A percentile compares a stretch with the other conserved stretches of the same genome.
These are phyloP conservation scores for Esox niger DNA, from an alignment of 2,113 vertebrate species.

Conservation along the genomic window DNA sequence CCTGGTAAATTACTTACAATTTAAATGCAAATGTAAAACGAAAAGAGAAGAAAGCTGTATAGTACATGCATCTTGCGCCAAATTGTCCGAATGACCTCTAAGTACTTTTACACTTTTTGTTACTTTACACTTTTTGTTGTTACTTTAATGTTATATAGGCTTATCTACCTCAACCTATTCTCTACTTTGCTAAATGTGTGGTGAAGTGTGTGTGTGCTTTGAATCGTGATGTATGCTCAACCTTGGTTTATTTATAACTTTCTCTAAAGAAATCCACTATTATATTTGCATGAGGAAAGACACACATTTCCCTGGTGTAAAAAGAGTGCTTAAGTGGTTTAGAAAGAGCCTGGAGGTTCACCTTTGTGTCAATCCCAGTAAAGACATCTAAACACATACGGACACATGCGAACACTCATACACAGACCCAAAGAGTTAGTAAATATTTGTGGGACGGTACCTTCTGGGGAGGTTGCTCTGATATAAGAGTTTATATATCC, in stretches of 20 bases:
- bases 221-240: background rate
- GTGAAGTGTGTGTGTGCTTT: too few relatives aligned
- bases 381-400: background rate
- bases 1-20: too few relatives aligned
- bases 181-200: too few relatives aligned
- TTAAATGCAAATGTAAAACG: too few relatives aligned
- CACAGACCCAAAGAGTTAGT: constrained; percentile 12
- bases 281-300: constrained; percentile 16
- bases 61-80: too few relatives aligned
- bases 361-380: constrained; percentile 22
- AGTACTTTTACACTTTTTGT: too few relatives aligned
- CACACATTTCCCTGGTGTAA: constrained; percentile 28
- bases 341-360: constrained; percentile 33
- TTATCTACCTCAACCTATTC: too few relatives aligned
- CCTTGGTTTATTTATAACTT: constrained; percentile 38
- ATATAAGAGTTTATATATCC: constrained; percentile 48
- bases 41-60: too few relatives aligned
- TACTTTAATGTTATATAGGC: too few relatives aligned
- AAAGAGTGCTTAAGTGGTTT: constrained; percentile 29
- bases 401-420: constrained; percentile 11
- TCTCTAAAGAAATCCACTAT: constrained; percentile 17
- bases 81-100: too few relatives aligned
- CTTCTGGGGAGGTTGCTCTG: constrained; percentile 46
- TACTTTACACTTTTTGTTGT: too few relatives aligned
- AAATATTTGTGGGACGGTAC: constrained; percentile 7